Conservation (phyloP, 2,797 vertebrate species). For the Carapus acus region DNA sequence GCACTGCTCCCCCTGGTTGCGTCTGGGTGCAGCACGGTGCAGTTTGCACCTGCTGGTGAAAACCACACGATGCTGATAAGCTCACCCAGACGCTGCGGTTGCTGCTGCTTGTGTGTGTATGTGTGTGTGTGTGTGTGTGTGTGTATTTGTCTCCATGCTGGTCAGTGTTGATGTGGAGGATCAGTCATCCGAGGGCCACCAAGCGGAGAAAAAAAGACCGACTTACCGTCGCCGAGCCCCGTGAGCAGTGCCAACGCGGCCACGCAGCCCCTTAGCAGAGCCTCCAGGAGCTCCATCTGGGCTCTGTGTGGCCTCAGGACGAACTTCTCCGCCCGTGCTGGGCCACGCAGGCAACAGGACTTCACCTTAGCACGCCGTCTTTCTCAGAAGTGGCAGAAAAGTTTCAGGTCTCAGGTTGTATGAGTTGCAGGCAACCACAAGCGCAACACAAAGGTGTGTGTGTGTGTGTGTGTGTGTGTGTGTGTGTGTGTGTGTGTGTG, state of each 20-base stretch:
- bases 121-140: no score
- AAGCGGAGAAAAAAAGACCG: neutral
- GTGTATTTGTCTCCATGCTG: no score
- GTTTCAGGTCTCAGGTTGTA: conserved; percentile 46
- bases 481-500: no score
- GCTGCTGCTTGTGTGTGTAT: no score
- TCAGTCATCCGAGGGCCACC: no score
- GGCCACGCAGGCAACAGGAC: conserved; percentile 27
- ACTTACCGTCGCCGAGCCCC: conserved; percentile 45
- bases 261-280: conserved; percentile 17
- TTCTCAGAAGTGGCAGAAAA: conserved; percentile 58
- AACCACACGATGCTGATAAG: conserved; percentile 57
- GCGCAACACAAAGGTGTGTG: conserved; percentile 29
- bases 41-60: conserved; percentile 17
- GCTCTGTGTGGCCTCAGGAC: conserved; percentile 20
- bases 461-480: neutral
- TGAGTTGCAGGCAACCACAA: conserved; percentile 47
- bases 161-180: no score
- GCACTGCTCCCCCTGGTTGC: no score
- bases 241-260: conserved; percentile 35
- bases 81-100: conserved; percentile 41
- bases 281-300: conserved; percentile 44
- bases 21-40: neutral
- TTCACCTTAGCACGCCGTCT: conserved; percentile 42
- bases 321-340: conserved; percentile 2